Evolutionary conservation across 2,888 invertebrate genomes (phyloP), one percentile per base, ranked within the genome.

Genomic region (Thecocarcelia acutangulata): DNA sequence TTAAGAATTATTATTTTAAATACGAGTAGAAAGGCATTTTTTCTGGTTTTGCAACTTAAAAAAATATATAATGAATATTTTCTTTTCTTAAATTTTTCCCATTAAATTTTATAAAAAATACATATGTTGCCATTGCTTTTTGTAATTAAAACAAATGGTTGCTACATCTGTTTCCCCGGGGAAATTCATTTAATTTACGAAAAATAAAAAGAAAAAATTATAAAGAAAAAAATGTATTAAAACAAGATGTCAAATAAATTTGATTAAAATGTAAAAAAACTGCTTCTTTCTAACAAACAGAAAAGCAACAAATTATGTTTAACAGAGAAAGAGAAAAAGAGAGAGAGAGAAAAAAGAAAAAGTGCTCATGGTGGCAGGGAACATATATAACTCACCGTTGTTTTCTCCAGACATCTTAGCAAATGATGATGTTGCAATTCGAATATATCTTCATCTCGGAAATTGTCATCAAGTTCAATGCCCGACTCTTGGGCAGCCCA

Each of bases 391-490:
- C 94, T 92, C 91, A 96, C 98, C 92, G 99, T 99, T 78, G 99
- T 98, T 91, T 98, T 97, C 91, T 99, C 99, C 87, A 99, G 93
- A 91, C 99, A 99, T 86, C 98, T 94, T 81, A 99, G 93, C 80
- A 99, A 93, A 92, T 99, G 99, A 91, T 99, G 99, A 92, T 99
- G 99, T 92, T 99, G 99, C 91, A 99, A 93, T 91, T 99, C 98
- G 92, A 99, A 99, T 89, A 99, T 98, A 91, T 99, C 98, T 89
- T 98, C 98, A 89, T 98, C 97, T 84, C 96, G 93, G 89, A 94
- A 94, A 85, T 94, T 95, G 84, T 98, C 98, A 87, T 97, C 97
- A 86, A 97, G 92, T 87, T 97, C 97, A 85, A 97, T 94, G 56
- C 98, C 98, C 54, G 97, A 97, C 91, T 97, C 97, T 92, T 96